Percentiles rank a stretch among this genome's conserved stretches.
These are phyloP conservation scores for Volucella zonaria DNA, from an alignment of 2,888 invertebrate genomes.

Conservation along the genomic window DNA sequence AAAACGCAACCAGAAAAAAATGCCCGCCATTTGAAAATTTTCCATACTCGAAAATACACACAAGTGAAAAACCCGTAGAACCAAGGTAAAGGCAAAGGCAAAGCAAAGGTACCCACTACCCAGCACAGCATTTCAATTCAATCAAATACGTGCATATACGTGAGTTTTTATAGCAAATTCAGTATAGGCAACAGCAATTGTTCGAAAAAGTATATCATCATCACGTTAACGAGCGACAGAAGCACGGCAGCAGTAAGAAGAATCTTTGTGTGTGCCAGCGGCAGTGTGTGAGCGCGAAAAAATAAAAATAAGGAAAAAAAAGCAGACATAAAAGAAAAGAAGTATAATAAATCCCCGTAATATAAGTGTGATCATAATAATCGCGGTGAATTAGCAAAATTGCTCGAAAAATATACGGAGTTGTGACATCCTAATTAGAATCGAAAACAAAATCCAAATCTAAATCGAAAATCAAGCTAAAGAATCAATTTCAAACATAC, in stretches of 20 bases:
- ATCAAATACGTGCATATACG: conserved; percentile 47
- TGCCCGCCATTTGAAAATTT: conserved; percentile 75
- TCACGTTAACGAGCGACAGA: conserved; percentile 20
- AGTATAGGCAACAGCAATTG: conserved; percentile 66
- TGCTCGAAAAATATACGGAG: conserved; percentile 18
- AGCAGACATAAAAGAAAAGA: not conserved
- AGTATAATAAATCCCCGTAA: conserved; percentile 27
- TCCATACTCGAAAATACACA: conserved; percentile 64
- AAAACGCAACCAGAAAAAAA: conserved; percentile 59
- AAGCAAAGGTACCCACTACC: conserved; percentile 12
- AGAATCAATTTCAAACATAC: conserved; percentile 56
- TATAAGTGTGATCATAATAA: conserved; percentile 36
- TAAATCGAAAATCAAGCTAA: too few relatives aligned
- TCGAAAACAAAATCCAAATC: too few relatives aligned
- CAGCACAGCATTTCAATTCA: conserved; percentile 23
- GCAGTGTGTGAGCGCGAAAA: conserved; percentile 69
- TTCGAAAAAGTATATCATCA: conserved; percentile 67
- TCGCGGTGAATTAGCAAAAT: conserved; percentile 35
- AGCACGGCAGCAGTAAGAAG: conserved; percentile 36
- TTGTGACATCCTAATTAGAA: conserved; percentile 48
- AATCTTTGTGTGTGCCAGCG: conserved; percentile 63
- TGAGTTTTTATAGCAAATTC: conserved; percentile 69
- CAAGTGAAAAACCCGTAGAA: conserved; percentile 55
- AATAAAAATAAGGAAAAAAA: conserved; percentile 44
- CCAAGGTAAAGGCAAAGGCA: conserved; percentile 15